A percentile compares a stretch with the other conserved stretches of the same genome.
Evolutionary conservation across 2,113 vertebrate genomes (phyloP).

Genomic region (Meles meles): DNA sequence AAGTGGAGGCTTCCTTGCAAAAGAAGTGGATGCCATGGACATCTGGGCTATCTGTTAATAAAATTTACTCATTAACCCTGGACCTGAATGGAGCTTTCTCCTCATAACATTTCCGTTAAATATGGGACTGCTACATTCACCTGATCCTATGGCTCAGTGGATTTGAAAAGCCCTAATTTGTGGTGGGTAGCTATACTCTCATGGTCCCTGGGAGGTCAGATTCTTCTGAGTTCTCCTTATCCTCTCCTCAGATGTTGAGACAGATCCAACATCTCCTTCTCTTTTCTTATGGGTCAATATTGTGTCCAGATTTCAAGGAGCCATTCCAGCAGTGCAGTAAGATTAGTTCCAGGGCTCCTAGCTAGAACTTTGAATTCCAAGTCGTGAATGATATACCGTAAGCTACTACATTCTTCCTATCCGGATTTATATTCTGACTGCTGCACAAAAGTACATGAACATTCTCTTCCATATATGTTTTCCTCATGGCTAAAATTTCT

Average conservation of each 20-base stretch:
- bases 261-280: not conserved
- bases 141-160: not conserved
- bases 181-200: not conserved
- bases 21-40: not conserved
- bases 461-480: not conserved
- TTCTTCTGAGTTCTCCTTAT: not conserved
- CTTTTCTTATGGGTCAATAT: not conserved
- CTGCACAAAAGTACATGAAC: not conserved
- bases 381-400: not conserved
- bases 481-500: not conserved
- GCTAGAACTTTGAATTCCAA: not conserved
- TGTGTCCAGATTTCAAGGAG: not conserved
- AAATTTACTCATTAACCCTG: not conserved
- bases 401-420: too few species aligned
- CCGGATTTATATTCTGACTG: not conserved
- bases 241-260: not conserved
- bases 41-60: too few species aligned
- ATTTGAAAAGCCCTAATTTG: not conserved
- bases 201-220: not conserved
- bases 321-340: not conserved
- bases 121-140: accelerated
- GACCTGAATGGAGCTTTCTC: not conserved
- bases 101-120: not conserved
- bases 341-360: not conserved
- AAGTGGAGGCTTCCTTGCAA: not conserved